Evolutionary conservation across 2,888 invertebrate genomes (phyloP).

Genomic region (Aromia moschata): DNA sequence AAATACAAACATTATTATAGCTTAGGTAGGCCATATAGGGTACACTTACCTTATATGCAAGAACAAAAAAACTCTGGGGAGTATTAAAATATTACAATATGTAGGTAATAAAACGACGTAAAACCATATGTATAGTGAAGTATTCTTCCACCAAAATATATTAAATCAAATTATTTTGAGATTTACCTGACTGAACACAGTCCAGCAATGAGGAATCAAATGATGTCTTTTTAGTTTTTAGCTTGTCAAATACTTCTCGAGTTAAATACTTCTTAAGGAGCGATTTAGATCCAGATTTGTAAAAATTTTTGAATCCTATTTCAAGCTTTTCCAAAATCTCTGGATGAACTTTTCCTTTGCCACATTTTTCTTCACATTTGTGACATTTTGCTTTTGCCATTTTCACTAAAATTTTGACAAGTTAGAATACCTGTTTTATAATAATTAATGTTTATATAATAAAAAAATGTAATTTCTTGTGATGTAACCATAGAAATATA

Average conservation of each 20-base stretch:
- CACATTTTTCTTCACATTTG: slow-evolving; percentile 54
- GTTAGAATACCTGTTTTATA: background rate
- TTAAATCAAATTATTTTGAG: no score
- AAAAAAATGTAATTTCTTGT: background rate
- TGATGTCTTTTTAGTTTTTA: slow-evolving; percentile 68
- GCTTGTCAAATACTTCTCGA: slow-evolving; percentile 64
- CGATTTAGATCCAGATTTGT: slow-evolving; percentile 66
- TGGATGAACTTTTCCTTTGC: slow-evolving; percentile 56
- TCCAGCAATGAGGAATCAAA: slow-evolving; percentile 71
- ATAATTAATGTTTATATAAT: background rate
- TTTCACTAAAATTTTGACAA: slow-evolving; percentile 17
- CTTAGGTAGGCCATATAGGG: no score
- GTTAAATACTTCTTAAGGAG: slow-evolving; percentile 72
- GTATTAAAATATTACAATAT: no score
- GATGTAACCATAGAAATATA: slow-evolving; percentile 4
- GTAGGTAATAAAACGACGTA: no score
- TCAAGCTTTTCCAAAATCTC: slow-evolving; percentile 64
- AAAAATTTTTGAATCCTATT: slow-evolving; percentile 63
- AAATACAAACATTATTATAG: no score
- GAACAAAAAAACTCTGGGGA: no score
- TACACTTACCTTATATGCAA: no score
- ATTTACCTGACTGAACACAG: slow-evolving; percentile 74
- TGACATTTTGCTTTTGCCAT: slow-evolving; percentile 47
- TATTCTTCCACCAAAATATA: no score
- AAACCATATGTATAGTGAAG: no score